phyloP scores from a whole-genome alignment of 1,140 invertebrate species.

The Amyelois transitella region DNA sequence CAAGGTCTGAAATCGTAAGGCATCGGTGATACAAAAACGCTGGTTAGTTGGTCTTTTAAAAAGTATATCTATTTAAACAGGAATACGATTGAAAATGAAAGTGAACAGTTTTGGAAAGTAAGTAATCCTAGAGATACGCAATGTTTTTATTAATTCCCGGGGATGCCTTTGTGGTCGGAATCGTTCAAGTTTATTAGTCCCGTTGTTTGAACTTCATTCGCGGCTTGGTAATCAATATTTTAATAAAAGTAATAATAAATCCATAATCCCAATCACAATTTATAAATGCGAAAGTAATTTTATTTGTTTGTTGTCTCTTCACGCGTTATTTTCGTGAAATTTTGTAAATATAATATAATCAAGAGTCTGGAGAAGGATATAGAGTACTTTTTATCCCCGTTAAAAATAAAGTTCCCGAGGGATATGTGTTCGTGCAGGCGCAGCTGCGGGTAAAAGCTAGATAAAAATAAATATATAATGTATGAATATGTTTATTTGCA shows the following conservation, averaged over 20 bases:
- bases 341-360: no score
- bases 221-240: conserved; percentile 9
- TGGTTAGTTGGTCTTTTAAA: conserved; percentile 19
- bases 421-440: no score
- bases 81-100: conserved; percentile 43
- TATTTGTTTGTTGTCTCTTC: no score
- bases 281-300: no score
- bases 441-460: background rate
- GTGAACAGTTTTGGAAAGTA: conserved; percentile 24
- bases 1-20: conserved; percentile 52
- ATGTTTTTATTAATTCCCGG: conserved; percentile 44
- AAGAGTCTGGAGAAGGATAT: no score
- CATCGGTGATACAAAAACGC: conserved; percentile 34
- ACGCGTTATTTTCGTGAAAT: no score
- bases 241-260: no score
- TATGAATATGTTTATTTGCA: background rate
- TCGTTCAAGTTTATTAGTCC: conserved; percentile 26
- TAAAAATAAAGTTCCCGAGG: no score
- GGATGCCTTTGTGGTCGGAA: conserved; percentile 54
- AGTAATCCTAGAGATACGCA: conserved; percentile 57
- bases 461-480: background rate
- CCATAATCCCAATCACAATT: no score
- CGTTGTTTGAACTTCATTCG: conserved; percentile 30
- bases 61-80: conserved; percentile 30
- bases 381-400: no score